Evolutionary conservation across 2,888 invertebrate genomes (phyloP), one percentile per base, ranked within the genome.

Genomic region (Leptopilina syphax): DNA sequence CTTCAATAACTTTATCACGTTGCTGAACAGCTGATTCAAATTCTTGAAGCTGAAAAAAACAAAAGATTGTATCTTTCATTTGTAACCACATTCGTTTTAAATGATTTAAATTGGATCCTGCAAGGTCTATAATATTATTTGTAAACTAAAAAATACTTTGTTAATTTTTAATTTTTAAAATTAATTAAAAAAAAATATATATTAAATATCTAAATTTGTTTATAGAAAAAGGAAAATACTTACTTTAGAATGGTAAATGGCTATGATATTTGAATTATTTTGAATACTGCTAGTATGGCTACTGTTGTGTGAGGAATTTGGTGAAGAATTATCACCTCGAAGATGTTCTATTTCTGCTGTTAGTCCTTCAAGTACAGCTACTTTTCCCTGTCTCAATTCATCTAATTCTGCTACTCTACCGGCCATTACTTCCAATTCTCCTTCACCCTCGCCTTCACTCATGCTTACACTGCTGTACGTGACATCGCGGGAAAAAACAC

Each of bases 1-100:
- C 95, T 87, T 95, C 94, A 85, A 96, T 96, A 88, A 95, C 91
- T 86, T 94, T 93, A 89, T 96, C 96, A 87, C 96, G 95, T 85
- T 95, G 94, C 12, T 93, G 92, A 80, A 96, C 92, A 86, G 95
- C 95, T 86, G 93, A 93, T 91, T 96, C 95, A 91, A 95, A 96
- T 91, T 96, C 96, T 90, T 95, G 93, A 88, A 96, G 93, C 96
- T 96, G 77, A 41, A 27, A 77, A 82, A 77, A 76, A 68, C 76
- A 81, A 78, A 65, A 44, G 44, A 44, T 8, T 44, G 8, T 44
- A 44, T 44, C 6, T 44, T 6, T 7, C 44, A 44, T 6, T 13
- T 63, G 24, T 47, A 12, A 47, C 50, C 41, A 44, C 7, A 4
- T 68, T 68, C 13, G 7, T 6, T 8, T 44, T 44, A 7, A 44